phyloP scores from a whole-genome alignment of 2,888 invertebrate genomes.

The Pyrochroa serraticornis region DNA sequence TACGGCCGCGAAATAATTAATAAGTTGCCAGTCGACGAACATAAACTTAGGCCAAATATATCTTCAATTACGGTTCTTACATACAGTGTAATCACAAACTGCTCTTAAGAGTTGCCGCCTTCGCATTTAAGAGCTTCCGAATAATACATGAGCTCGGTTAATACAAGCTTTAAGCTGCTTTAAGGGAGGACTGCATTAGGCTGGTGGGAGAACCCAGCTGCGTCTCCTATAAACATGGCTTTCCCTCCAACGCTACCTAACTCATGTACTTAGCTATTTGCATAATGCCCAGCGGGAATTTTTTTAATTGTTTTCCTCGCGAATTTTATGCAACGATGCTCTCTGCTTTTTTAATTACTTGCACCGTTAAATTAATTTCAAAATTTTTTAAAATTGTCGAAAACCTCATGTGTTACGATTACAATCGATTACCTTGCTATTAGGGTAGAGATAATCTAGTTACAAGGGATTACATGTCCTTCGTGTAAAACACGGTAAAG shows the following conservation, averaged over 20 bases:
- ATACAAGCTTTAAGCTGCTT: constrained; percentile 55
- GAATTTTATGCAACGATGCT: not conserved
- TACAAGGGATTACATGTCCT: constrained; percentile 33
- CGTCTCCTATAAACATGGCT: constrained; percentile 38
- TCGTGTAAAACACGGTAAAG: constrained; percentile 29
- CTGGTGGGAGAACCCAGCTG: constrained; percentile 48
- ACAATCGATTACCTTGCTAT: constrained; percentile 30
- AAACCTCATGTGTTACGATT: constrained; percentile 26
- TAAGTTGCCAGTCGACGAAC: constrained; percentile 16
- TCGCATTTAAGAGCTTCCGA: constrained; percentile 53
- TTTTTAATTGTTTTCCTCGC: constrained; percentile 33
- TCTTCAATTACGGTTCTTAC: constrained; percentile 52
- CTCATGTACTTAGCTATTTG: constrained; percentile 34
- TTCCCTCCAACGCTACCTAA: constrained; percentile 20
- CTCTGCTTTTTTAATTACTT: not conserved
- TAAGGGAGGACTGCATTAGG: constrained; percentile 48
- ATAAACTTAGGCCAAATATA: constrained; percentile 37
- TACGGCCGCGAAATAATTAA: constrained; percentile 19
- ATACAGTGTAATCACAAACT: constrained; percentile 50
- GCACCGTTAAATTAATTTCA: not conserved
- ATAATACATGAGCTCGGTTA: constrained; percentile 57
- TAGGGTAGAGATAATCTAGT: constrained; percentile 30
- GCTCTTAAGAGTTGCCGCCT: constrained; percentile 52
- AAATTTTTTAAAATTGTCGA: not conserved
- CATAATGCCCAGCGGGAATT: constrained; percentile 33